Base-by-base conservation (phyloP, 2,113 vertebrate species). In the Dipodomys merriami region DNA sequence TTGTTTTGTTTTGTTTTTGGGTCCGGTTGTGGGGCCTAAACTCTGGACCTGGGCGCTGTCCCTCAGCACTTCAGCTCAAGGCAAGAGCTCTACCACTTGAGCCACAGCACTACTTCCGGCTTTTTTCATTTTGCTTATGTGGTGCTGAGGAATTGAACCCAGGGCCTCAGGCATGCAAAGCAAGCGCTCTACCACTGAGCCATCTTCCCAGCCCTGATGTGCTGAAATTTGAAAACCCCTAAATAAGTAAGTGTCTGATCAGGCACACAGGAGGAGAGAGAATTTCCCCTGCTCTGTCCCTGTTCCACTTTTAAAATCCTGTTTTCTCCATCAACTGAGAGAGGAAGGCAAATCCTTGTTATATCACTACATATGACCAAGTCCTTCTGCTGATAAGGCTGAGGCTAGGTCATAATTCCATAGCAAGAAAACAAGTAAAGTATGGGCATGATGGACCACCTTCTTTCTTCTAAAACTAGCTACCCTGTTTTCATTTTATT, bases 401-500 rank as follows among this genome's bases (percentile, higher is more conserved):
- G 39, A 35, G 30, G n/a, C 44, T 80, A 68, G 39, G 23, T 84
- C 23, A 25, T 2, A 19, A 53, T 85, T 44, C 60, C 11, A 7
- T 62, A 13, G 33, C 67, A 80, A 86, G 90, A 71, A 67, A 91
- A 68, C 12, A 12, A 84, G 2, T 3, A 16, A 13, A 57, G 53
- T 18, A 6, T 12, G 2, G 62, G 10, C 8, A 1, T 64, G 71
- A 62, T 72, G 20, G 64, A 49, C 77, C 1, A 12, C 49, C 18
- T 68, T 11, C 30, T 90, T 83, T 77, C 12, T 84, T 93, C 39
- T 78, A 46, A 91, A 81, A 79, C 46, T 67, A 53, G 46, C n/a
- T 77, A 2, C 29, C 29, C 33, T 60, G 23, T 71, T 33, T 91
- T 95, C 69, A 84, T 94, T 90, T 96, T 91, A 44, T 93, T 79